A percentile compares a stretch with the other conserved stretches of the same genome.
These are phyloP conservation scores for Gambelia wislizenii DNA, from an alignment of 2,797 vertebrate species.

Conservation along the genomic window DNA sequence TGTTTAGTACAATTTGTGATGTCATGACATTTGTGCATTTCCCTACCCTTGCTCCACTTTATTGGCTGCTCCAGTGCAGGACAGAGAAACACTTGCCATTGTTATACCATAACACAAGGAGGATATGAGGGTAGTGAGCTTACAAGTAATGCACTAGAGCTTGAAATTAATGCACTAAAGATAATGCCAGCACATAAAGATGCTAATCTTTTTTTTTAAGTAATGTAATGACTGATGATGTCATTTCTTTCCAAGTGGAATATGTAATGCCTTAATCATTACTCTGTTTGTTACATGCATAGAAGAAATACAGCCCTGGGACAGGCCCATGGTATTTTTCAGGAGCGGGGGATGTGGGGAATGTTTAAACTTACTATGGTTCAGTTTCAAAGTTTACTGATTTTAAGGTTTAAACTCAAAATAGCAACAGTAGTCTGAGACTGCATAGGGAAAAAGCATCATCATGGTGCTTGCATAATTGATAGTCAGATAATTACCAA, in stretches of 20 bases:
- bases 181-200: conserved; percentile 60
- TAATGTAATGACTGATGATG: no score
- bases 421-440: neutral
- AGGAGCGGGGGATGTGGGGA: neutral
- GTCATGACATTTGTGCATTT: neutral
- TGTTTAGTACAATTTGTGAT: neutral
- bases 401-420: neutral
- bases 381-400: neutral
- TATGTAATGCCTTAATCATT: no score
- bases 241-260: no score
- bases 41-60: neutral
- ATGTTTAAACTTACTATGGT: conserved; percentile 21
- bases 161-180: conserved; percentile 55
- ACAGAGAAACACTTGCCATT: neutral
- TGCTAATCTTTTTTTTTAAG: neutral
- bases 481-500: neutral
- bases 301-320: conserved; percentile 33
- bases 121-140: neutral
- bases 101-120: neutral
- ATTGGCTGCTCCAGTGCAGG: no score
- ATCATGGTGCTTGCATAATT: neutral
- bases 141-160: conserved; percentile 45
- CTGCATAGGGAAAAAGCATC: neutral
- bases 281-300: conserved; percentile 6
- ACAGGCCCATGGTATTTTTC: conserved; percentile 6